Conservation (phyloP, 2,888 invertebrate genomes). For the Phyllotreta cruciferae region DNA sequence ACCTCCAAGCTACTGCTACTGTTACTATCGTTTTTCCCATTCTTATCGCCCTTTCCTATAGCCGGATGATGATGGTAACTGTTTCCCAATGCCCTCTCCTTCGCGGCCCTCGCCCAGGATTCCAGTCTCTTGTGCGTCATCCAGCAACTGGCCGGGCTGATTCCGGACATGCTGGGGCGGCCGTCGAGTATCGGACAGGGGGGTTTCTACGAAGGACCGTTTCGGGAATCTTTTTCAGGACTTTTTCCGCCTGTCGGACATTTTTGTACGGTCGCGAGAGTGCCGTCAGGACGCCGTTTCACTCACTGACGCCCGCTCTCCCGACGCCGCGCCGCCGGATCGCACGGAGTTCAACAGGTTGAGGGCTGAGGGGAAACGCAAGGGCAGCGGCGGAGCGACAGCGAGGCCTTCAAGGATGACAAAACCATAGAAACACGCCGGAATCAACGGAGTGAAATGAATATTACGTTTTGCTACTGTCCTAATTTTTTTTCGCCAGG, state of each 20-base stretch:
- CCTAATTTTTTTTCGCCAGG: too few relatives aligned
- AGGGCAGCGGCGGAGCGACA: conserved; percentile 22
- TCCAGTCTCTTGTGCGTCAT: conserved; percentile 78
- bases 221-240: conserved; percentile 8
- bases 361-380: conserved; percentile 54
- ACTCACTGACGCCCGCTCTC: conserved; percentile 23
- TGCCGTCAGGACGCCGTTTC: conserved; percentile 26
- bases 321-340: conserved; percentile 9
- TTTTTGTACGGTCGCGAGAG: conserved; percentile 10
- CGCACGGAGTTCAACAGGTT: conserved; percentile 57
- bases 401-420: neutral
- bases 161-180: conserved; percentile 59
- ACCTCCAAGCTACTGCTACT: conserved; percentile 58
- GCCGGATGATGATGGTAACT: conserved; percentile 43
- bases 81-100: conserved; percentile 67
- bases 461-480: neutral
- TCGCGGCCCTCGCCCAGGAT: conserved; percentile 78
- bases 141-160: conserved; percentile 79
- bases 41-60: conserved; percentile 60
- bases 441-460: neutral
- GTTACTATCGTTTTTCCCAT: conserved; percentile 61
- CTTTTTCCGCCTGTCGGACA: conserved; percentile 27
- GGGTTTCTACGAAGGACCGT: neutral
- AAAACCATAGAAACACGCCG: neutral
- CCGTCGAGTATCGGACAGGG: neutral